Conservation (phyloP, 2,797 vertebrate species). For the Zalophus californianus region DNA sequence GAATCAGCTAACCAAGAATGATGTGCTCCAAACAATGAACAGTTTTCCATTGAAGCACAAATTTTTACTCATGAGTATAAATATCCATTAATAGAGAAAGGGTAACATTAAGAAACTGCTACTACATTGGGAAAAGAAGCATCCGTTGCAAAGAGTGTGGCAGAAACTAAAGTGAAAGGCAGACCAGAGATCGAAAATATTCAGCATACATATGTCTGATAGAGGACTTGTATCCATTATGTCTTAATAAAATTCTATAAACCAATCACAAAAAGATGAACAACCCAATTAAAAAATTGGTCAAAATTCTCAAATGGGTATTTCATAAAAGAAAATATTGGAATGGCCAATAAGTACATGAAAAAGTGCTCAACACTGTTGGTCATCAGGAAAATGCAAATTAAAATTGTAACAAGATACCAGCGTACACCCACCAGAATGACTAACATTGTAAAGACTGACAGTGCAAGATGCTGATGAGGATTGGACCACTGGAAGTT, state of each 20-base stretch:
- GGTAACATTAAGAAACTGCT: neutral
- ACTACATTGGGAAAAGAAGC: neutral
- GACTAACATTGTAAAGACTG: neutral
- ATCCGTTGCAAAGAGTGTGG: conserved; percentile 34
- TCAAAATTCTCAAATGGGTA: conserved; percentile 22
- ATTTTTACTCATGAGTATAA: conserved; percentile 22
- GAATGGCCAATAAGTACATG: neutral
- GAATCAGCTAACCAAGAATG: conserved; percentile 28
- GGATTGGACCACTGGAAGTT: neutral
- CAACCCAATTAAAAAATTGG: conserved; percentile 13
- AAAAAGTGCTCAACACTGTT: neutral
- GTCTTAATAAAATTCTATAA: neutral
- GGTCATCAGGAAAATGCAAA: conserved; percentile 22
- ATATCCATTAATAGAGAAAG: neutral
- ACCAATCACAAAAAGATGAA: neutral
- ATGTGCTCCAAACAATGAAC: conserved; percentile 13
- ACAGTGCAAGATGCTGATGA: neutral
- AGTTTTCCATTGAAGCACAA: conserved; percentile 17
- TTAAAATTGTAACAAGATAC: neutral
- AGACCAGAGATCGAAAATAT: neutral
- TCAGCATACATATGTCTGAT: neutral
- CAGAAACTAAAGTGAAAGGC: conserved; percentile 38
- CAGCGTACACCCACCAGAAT: neutral
- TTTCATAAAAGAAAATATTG: neutral
- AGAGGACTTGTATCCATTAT: conserved; percentile 17